Percentiles rank a stretch among this genome's conserved stretches.
These are phyloP conservation scores for Zoanthus sansibaricus DNA, from an alignment of 92 coral and sea anemone species.

Conservation along the genomic window DNA sequence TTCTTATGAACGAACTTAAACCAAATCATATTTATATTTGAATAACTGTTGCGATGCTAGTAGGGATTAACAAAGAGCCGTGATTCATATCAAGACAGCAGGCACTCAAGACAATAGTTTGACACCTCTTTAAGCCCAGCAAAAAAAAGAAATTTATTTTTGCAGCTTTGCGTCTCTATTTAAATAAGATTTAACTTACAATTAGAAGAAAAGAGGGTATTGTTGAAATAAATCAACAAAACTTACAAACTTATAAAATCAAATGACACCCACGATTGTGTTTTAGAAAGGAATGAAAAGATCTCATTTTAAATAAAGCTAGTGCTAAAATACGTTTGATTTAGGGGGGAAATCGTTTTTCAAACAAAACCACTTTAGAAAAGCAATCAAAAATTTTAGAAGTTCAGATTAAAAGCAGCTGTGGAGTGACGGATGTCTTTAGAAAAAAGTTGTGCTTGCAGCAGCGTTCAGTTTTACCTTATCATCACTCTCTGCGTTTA, in stretches of 20 bases:
- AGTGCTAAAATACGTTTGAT: neutral
- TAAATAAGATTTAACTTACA: neutral
- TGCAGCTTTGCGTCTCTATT: neutral
- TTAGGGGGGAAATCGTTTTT: too few relatives aligned
- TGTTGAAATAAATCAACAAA: neutral
- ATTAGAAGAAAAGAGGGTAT: neutral
- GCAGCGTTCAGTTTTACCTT: too few relatives aligned
- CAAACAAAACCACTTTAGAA: too few relatives aligned
- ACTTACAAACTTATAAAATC: too few relatives aligned
- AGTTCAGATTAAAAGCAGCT: too few relatives aligned
- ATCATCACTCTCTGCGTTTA: too few relatives aligned
- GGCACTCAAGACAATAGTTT: neutral
- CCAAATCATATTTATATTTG: slow-evolving; percentile 6
- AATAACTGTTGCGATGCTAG: neutral
- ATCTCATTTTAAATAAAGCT: neutral
- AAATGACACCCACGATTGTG: too few relatives aligned
- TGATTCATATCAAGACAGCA: neutral
- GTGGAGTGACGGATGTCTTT: too few relatives aligned
- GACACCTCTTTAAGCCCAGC: neutral
- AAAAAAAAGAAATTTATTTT: neutral
- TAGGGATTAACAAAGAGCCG: slow-evolving; percentile 7
- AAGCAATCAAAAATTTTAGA: too few relatives aligned
- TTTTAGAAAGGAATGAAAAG: too few relatives aligned
- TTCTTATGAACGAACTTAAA: neutral
- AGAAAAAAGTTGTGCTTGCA: too few relatives aligned